Evolutionary conservation across 2,888 invertebrate genomes (phyloP).

Genomic region (Ophonus ardosiacus): DNA sequence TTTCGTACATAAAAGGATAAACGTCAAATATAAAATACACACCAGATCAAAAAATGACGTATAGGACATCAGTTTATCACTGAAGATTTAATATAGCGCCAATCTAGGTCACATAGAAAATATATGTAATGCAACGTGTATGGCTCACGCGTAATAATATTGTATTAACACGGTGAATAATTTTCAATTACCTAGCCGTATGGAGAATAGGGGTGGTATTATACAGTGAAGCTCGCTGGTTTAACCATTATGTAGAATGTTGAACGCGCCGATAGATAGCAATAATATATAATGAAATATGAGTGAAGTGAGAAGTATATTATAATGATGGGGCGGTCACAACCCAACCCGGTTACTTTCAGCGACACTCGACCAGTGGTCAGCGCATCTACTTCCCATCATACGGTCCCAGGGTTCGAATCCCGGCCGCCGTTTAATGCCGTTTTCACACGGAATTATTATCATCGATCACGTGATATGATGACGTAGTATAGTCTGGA

Average conservation of each 20-base stretch:
- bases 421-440: too few relatives aligned
- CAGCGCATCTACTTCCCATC: too few relatives aligned
- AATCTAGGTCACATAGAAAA: neutral
- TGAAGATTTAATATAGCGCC: neutral
- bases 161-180: conserved; percentile 16
- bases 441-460: too few relatives aligned
- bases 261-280: neutral
- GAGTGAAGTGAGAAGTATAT: neutral
- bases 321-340: neutral
- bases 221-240: neutral
- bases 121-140: neutral
- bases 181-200: conserved; percentile 32
- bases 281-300: neutral
- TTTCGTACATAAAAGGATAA: neutral
- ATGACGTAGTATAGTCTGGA: too few relatives aligned
- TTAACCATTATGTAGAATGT: neutral
- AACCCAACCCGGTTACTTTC: too few relatives aligned
- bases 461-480: too few relatives aligned
- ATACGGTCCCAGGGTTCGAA: too few relatives aligned
- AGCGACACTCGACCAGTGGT: too few relatives aligned
- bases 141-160: neutral
- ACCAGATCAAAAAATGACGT: neutral
- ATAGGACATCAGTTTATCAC: neutral
- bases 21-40: neutral
- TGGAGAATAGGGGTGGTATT: neutral